A percentile compares a stretch with the other conserved stretches of the same genome.
These are phyloP conservation scores for Salvelinus alpinus DNA, from an alignment of 2,113 vertebrate species.

Conservation along the genomic window DNA sequence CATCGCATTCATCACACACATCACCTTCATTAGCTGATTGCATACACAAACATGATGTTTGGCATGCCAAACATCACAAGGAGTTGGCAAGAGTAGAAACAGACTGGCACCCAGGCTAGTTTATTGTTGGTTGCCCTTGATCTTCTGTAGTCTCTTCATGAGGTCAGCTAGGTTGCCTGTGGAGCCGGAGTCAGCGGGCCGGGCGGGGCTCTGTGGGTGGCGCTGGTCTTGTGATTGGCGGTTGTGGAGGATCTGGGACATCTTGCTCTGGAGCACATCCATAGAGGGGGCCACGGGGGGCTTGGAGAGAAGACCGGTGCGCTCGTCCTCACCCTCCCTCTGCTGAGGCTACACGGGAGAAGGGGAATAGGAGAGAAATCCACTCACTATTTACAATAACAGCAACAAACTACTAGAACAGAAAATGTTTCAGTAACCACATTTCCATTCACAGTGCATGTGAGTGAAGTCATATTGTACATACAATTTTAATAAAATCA, in stretches of 20 bases:
- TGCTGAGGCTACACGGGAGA: conserved; percentile 2
- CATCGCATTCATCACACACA: too few species aligned
- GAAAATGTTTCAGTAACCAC: neutral
- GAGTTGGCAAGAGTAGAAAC: too few species aligned
- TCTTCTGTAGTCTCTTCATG: conserved; percentile 89
- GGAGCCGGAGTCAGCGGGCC: conserved; percentile 46
- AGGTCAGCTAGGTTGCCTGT: conserved; percentile 87
- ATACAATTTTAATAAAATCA: too few species aligned
- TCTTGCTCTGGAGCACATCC: too few species aligned
- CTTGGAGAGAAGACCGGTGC: conserved; percentile 80
- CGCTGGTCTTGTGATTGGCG: conserved; percentile 65
- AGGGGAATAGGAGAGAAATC: neutral
- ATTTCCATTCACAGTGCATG: too few species aligned
- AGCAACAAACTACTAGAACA: neutral
- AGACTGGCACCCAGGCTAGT: too few species aligned
- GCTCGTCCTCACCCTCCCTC: conserved; percentile 67
- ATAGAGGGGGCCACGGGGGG: conserved; percentile 79
- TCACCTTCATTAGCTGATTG: too few species aligned
- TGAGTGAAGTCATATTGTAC: too few species aligned
- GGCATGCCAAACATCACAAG: too few species aligned
- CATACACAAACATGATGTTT: too few species aligned
- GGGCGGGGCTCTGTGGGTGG: conserved; percentile 70
- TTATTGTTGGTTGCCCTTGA: conserved; percentile 82
- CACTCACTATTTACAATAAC: neutral
- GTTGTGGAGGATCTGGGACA: conserved; percentile 80